Conservation (phyloP, 1,140 invertebrate species). For the Bilobella aurantiaca region DNA sequence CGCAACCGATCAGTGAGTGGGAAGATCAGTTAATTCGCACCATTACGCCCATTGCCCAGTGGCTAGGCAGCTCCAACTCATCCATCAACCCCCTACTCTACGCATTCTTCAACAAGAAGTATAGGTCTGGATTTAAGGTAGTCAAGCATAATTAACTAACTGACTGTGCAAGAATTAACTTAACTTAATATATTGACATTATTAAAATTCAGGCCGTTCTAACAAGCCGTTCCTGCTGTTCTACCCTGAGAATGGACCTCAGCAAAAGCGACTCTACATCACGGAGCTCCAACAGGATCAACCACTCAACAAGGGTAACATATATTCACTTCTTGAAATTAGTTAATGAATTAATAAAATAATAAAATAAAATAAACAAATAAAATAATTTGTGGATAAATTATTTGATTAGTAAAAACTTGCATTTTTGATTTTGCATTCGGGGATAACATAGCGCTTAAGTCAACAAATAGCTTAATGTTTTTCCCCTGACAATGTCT, state of each 20-base stretch:
- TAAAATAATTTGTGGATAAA: too few species aligned
- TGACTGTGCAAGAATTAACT: background rate
- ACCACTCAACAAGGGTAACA: slow-evolving; percentile 19
- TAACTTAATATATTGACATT: background rate
- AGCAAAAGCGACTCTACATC: slow-evolving; percentile 30
- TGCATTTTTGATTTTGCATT: too few species aligned
- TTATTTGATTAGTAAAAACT: too few species aligned
- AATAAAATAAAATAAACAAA: too few species aligned
- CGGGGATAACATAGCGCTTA: too few species aligned
- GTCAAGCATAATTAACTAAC: slow-evolving; percentile 1
- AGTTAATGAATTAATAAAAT: too few species aligned
- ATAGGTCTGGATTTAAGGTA: slow-evolving; percentile 33
- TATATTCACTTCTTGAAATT: too few species aligned
- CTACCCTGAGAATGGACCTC: slow-evolving; percentile 30
- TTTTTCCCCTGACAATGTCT: too few species aligned
- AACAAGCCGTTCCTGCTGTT: slow-evolving; percentile 32
- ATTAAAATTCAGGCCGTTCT: slow-evolving; percentile 25
- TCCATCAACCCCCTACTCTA: slow-evolving; percentile 35
- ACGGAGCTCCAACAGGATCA: slow-evolving; percentile 31
- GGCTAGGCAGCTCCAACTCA: slow-evolving; percentile 46
- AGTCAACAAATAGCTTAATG: too few species aligned
- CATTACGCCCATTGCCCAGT: slow-evolving; percentile 48
- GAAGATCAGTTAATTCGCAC: slow-evolving; percentile 39
- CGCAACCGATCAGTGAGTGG: slow-evolving; percentile 20
- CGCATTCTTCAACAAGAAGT: slow-evolving; percentile 34